Conservation (phyloP, 2,113 vertebrate genomes). For the Calidris pugnax region DNA sequence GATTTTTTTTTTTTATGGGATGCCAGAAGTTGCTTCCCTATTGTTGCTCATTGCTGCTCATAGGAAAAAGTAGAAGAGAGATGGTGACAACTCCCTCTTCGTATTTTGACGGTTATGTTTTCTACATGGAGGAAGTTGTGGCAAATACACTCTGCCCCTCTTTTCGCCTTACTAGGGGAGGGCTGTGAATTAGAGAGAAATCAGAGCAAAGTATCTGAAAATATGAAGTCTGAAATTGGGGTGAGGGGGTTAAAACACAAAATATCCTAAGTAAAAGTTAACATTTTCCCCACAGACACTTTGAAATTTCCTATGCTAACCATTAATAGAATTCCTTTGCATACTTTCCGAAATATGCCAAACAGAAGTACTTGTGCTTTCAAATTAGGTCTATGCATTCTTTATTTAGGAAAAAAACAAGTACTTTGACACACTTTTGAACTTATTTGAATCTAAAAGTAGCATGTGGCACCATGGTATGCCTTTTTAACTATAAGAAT, state of each 20-base stretch:
- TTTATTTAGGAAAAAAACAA: neutral
- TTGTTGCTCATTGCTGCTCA: neutral
- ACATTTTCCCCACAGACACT: neutral
- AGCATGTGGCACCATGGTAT: neutral
- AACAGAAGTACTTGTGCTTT: neutral
- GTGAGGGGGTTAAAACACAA: neutral
- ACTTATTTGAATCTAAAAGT: neutral
- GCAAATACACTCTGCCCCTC: neutral
- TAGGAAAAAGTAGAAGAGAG: neutral
- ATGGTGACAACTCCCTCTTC: neutral
- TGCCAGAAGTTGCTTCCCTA: neutral
- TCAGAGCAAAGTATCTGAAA: neutral
- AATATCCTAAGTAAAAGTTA: neutral
- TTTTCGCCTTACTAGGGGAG: neutral
- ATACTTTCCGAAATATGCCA: neutral
- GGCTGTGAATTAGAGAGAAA: neutral
- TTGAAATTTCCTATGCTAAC: neutral
- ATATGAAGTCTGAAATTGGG: neutral
- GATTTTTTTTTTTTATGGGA: neutral
- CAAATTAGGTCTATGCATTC: neutral
- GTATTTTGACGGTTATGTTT: neutral
- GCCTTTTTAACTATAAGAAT: neutral
- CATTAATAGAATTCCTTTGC: neutral
- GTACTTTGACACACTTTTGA: neutral
- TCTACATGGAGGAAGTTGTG: neutral